Conservation (phyloP, 2,797 vertebrate species). For the Aplochiton taeniatus region DNA sequence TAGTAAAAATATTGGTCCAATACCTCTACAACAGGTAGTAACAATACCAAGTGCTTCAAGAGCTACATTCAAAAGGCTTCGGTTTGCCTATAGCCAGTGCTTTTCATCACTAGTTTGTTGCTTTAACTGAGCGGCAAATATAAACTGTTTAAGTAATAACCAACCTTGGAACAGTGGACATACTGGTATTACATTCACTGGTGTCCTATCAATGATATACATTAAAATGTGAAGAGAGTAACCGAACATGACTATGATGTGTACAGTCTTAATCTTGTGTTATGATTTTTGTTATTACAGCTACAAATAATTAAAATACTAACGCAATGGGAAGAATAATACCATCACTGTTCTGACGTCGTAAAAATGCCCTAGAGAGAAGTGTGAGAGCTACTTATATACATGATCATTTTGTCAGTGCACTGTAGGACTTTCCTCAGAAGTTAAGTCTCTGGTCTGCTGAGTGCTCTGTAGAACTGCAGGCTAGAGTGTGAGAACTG, state of each 20-base stretch:
- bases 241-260: no score
- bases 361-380: conserved; percentile 47
- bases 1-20: no score
- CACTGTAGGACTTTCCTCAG: conserved; percentile 26
- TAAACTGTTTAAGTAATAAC: conserved; percentile 17
- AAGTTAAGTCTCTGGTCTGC: neutral
- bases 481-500: conserved; percentile 32
- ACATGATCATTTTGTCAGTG: conserved; percentile 33
- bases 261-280: no score
- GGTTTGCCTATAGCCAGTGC: conserved; percentile 59
- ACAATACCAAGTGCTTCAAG: conserved; percentile 40
- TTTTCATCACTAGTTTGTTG: conserved; percentile 37
- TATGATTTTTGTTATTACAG: neutral
- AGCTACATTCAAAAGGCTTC: conserved; percentile 75
- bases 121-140: conserved; percentile 34
- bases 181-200: conserved; percentile 57
- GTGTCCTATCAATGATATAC: conserved; percentile 21
- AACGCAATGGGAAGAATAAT: conserved; percentile 47
- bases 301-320: conserved; percentile 27
- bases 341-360: conserved; percentile 31
- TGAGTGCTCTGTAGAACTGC: neutral
- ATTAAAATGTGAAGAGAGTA: no score
- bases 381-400: neutral
- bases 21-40: conserved; percentile 21
- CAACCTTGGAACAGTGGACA: conserved; percentile 38